Evolutionary conservation across 2,113 vertebrate genomes (phyloP), one percentile per base, ranked within the genome.

Genomic region (Podilymbus podiceps): DNA sequence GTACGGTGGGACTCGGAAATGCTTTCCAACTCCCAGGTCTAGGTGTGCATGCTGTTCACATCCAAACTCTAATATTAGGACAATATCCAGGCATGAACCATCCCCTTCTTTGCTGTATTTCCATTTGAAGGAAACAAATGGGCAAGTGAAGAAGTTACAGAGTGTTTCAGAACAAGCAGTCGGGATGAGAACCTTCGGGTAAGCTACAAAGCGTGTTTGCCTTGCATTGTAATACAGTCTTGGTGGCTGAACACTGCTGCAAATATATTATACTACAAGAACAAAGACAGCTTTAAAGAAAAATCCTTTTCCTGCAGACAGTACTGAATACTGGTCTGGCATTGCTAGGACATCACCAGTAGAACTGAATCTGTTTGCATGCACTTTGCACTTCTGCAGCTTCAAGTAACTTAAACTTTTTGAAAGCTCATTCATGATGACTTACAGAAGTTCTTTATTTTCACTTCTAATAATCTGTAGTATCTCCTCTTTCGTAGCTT

Each of bases 401-500:
- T 80, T 83, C 72, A 53, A 63, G 42, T 44, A 88, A 64, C 31
- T 78, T 64, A 60, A 92, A 63, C 9, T 1, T 72, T 89, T 33
- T 80, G 28, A 85, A 91, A 85, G 35, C 44, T 59, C 46, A 11
- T 49, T 90, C 20, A 64, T 8, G 15, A 33, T 35, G 63, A 96
- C 98, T 99, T 98, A 99, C 99, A 99, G 98, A 69, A 98, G 60
- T 22, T 98, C 98, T 81, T 99, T 99, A 58, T 97, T 99, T 97
- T 99, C 98, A 59, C 95, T 98, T 94, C 93, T 98, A 55, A 99
- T 95, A 68, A 99, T 93, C 74, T 98, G 97, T 77, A 99, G 98
- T 94, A 99, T 99, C 83, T 99, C 99, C 21, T 98, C 98, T 96
- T 99, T 99, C 1, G 98, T 98, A 9, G 99, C 98, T 88, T 98